These are phyloP conservation scores for Subanguina moxae DNA, from an alignment of 1,140 invertebrate species.

Conservation along the genomic window DNA sequence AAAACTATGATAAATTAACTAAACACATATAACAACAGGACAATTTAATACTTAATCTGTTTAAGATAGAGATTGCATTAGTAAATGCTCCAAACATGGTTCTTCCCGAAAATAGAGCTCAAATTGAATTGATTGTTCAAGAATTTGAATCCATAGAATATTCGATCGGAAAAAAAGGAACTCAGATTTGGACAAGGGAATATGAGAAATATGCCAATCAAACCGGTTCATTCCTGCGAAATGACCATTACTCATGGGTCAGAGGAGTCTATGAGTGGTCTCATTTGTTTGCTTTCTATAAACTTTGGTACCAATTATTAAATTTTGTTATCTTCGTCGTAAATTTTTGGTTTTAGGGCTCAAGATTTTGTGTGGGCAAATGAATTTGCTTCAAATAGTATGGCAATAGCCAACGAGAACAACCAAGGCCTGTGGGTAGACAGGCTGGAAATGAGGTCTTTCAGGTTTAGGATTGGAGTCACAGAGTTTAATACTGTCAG, in stretches of 20 bases:
- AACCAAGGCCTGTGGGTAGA: conserved; percentile 32
- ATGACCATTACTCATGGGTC: conserved; percentile 55
- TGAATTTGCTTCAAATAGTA: conserved; percentile 23
- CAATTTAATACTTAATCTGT: not conserved
- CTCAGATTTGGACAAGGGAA: conserved; percentile 55
- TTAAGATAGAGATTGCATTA: conserved; percentile 56
- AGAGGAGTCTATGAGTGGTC: conserved; percentile 58
- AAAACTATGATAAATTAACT: not conserved
- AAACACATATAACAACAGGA: not conserved
- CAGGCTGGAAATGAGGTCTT: conserved; percentile 47
- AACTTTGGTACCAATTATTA: conserved; percentile 46
- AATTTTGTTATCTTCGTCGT: not conserved
- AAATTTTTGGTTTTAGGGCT: conserved; percentile 38
- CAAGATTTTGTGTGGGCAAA: conserved; percentile 58
- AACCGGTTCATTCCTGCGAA: conserved; percentile 47
- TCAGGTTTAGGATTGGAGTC: conserved; percentile 58
- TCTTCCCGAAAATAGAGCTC: conserved; percentile 32
- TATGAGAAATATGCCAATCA: conserved; percentile 56
- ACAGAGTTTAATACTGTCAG: conserved; percentile 48
- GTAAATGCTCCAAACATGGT: conserved; percentile 51
- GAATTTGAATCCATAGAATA: conserved; percentile 51
- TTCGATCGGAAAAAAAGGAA: conserved; percentile 50
- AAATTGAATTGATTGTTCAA: conserved; percentile 46
- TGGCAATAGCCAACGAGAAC: not conserved
- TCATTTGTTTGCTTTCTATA: conserved; percentile 57